Evolutionary conservation across 2,113 vertebrate species (phyloP), one percentile per base, ranked within the genome.

Genomic region (Hemiprocne comata): DNA sequence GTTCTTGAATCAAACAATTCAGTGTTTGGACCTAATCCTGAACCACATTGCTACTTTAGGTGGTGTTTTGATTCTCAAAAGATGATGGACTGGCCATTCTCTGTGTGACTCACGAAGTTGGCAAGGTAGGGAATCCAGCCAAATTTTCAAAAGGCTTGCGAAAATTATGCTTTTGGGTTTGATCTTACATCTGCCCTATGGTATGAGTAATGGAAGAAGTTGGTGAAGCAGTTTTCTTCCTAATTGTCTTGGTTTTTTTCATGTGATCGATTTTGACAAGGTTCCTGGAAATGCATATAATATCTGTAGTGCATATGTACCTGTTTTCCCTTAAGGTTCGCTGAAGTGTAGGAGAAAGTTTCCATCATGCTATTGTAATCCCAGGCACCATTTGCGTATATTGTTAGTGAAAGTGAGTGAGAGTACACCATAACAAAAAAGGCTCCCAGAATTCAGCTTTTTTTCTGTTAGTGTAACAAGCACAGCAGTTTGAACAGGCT

Each of bases 371-470:
- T 96, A 42, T 91, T 85, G 73, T 97, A 96, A 97, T 94, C 85
- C 82, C 83, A 44, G 81, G 65, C 92, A 94, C 95, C 20, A 40
- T 90, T 96, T 97, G 95, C 25, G 5, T 92, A 86, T 91, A 18
- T 7, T 72, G 36, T 85, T 94, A 97, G 95, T 95, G 91, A 97
- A 97, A 97, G 94, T 92, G 95, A 97, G 76, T 79, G 93, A 95
- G 55, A 93, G 78, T 74, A 53, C 19, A 61, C 66, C 40, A 17
- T 58, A 80, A 83, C 28, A 92, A 90, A 95, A 92, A 90, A 55
- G 51, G 73, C 74, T 92, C 74, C 36, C 76, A 82, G 48, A 93
- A 90, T 85, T 95, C 85, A 93, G 65, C 28, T 70, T 85, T 91
- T 88, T 95, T 70, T 38, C 8, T 90, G 33, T 88, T 93, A 77